Conservation (phyloP, 2,113 vertebrate genomes). For the Mirounga angustirostris region DNA sequence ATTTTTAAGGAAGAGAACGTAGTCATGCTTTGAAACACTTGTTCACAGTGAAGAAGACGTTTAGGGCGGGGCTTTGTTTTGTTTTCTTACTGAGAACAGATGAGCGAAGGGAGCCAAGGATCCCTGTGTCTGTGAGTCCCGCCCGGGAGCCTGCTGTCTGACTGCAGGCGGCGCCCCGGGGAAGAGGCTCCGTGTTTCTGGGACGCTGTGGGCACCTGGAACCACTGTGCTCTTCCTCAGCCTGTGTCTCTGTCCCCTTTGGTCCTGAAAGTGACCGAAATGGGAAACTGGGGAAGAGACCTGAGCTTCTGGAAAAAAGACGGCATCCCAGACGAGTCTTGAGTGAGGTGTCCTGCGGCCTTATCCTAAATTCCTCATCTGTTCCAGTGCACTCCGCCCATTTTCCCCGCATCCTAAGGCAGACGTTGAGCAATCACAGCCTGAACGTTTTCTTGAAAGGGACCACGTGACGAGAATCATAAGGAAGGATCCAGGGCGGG, state of each 20-base stretch:
- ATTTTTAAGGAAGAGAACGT: background rate
- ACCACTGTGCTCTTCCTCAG: background rate
- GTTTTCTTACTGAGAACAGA: background rate
- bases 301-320: background rate
- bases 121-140: background rate
- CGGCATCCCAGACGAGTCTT: background rate
- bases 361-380: too few relatives aligned
- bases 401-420: background rate
- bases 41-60: background rate
- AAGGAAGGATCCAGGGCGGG: background rate
- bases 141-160: background rate
- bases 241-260: background rate
- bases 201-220: background rate
- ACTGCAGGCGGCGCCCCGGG: background rate
- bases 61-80: background rate
- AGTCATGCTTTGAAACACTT: background rate
- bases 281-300: background rate
- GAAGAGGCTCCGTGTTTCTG: background rate
- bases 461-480: rapidly evolving
- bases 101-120: background rate
- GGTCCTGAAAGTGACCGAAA: background rate
- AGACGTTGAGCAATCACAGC: background rate
- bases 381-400: background rate
- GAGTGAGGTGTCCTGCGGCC: rapidly evolving
- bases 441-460: too few relatives aligned